phyloP scores from a whole-genome alignment of 2,113 vertebrate genomes.

The Leptocoma aspasia region DNA sequence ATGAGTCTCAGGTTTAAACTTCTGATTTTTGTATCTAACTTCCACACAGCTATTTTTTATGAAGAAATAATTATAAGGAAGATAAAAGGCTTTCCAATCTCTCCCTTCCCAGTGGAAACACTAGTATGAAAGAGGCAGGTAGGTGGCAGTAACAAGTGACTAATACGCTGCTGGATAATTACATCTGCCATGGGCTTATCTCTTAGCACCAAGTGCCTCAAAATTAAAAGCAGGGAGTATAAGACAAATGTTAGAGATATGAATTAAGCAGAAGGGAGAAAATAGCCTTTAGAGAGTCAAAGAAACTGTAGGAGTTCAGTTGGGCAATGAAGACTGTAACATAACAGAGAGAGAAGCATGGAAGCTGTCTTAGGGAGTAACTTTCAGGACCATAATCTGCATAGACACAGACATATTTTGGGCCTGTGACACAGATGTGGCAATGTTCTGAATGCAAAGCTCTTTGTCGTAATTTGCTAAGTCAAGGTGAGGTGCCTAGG shows the following conservation, averaged over 20 bases:
- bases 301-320: background rate
- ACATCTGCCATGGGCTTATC: slow-evolving; percentile 26
- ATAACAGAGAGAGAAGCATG: background rate
- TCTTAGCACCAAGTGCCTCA: background rate
- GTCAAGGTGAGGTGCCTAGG: background rate
- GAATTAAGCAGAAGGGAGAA: background rate
- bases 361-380: background rate
- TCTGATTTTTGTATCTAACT: background rate
- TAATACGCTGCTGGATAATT: slow-evolving; percentile 20
- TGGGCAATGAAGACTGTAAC: background rate
- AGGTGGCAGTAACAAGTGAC: slow-evolving; percentile 50
- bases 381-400: background rate
- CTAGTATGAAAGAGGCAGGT: background rate
- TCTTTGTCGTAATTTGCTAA: background rate
- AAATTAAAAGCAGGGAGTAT: slow-evolving; percentile 16
- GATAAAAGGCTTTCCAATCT: background rate
- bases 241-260: background rate
- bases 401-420: background rate
- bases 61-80: background rate
- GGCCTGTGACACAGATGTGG: background rate
- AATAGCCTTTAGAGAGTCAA: background rate
- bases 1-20: background rate
- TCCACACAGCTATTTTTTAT: background rate
- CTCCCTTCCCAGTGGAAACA: background rate
- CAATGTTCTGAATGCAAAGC: background rate